Conservation (phyloP, 1,140 invertebrate species). For the Wiebesia pumilae region DNA sequence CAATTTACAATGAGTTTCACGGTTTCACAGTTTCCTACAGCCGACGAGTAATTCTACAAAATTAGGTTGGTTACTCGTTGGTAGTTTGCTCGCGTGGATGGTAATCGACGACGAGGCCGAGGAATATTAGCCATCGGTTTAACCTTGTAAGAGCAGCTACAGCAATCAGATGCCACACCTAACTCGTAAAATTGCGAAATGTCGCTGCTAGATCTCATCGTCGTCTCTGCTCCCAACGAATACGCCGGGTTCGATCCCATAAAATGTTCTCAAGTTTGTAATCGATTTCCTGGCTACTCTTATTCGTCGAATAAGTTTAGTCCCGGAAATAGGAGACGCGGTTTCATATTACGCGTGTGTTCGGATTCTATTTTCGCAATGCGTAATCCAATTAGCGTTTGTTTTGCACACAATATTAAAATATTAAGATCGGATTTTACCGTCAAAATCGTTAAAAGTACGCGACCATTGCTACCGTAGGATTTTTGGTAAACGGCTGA, state of each 20-base stretch:
- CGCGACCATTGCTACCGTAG: no score
- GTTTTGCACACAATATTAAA: background rate
- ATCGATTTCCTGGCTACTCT: background rate
- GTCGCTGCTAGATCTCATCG: background rate
- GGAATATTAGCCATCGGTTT: background rate
- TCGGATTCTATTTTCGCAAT: background rate
- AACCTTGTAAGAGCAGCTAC: background rate
- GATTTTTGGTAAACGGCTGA: no score
- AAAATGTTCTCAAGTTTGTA: background rate
- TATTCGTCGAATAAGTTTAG: background rate
- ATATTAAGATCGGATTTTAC: background rate
- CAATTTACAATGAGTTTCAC: no score
- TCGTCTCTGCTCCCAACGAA: background rate
- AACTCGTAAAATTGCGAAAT: background rate
- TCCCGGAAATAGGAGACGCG: background rate
- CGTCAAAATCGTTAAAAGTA: no score
- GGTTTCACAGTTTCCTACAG: no score
- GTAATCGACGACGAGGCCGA: background rate
- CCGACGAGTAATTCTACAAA: no score
- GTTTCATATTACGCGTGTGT: background rate
- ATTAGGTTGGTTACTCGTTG: no score
- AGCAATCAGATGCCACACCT: background rate
- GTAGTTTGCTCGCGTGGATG: no score
- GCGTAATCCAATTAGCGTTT: background rate
- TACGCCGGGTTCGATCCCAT: background rate